phyloP scores from a whole-genome alignment of 2,113 vertebrate genomes.

The Melanostigma gelatinosum region DNA sequence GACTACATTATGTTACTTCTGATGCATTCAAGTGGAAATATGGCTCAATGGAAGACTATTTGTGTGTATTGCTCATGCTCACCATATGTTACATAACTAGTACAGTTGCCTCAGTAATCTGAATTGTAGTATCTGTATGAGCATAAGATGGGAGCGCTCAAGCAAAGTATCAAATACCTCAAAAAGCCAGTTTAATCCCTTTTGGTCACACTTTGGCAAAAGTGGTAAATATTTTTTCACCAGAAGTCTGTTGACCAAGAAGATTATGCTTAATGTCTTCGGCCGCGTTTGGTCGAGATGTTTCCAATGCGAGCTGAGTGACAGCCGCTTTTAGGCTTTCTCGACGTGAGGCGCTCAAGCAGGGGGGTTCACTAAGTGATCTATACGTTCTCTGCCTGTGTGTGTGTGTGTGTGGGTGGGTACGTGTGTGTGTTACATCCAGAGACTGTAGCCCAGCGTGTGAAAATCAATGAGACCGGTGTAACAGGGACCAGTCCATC shows the following conservation, averaged over 20 bases:
- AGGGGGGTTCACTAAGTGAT: slow-evolving; percentile 69
- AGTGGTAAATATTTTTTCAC: neutral
- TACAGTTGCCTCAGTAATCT: neutral
- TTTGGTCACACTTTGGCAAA: neutral
- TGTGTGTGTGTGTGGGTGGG: slow-evolving; percentile 25
- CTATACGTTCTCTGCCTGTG: slow-evolving; percentile 36
- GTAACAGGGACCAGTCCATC: slow-evolving; percentile 71
- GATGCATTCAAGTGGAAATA: neutral
- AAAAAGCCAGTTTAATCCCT: neutral
- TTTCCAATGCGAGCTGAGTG: slow-evolving; percentile 50
- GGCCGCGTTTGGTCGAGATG: slow-evolving; percentile 15
- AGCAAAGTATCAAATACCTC: neutral
- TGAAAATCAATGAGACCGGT: slow-evolving; percentile 80
- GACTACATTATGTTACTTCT: neutral
- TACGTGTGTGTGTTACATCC: slow-evolving; percentile 42
- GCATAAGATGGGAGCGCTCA: neutral
- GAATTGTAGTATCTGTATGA: neutral
- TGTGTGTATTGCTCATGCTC: neutral
- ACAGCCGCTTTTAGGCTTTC: slow-evolving; percentile 48
- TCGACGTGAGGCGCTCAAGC: slow-evolving; percentile 52
- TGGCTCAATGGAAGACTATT: neutral
- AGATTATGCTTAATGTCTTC: slow-evolving; percentile 28
- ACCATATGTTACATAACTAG: neutral
- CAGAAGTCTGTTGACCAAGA: slow-evolving; percentile 33
- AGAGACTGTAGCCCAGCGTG: slow-evolving; percentile 77